These are phyloP conservation scores for Automeris io DNA, from an alignment of 2,888 invertebrate species.

Conservation along the genomic window DNA sequence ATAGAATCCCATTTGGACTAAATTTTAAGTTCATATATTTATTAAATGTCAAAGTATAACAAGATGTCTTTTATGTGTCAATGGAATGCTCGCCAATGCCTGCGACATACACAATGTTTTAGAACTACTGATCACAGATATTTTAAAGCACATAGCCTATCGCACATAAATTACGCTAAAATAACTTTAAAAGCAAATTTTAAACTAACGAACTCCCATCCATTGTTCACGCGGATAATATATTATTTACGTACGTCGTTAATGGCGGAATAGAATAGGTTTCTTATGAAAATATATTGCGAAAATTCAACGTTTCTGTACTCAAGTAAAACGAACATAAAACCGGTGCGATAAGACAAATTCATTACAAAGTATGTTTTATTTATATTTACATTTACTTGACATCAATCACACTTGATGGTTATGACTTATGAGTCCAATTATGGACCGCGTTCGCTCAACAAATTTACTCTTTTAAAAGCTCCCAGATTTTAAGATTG, in stretches of 20 bases:
- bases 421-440: too few relatives aligned
- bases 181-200: neutral
- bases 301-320: conserved; percentile 9
- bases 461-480: too few relatives aligned
- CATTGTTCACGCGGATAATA: neutral
- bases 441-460: too few relatives aligned
- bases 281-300: conserved; percentile 20
- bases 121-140: neutral
- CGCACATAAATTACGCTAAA: neutral
- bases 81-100: too few relatives aligned
- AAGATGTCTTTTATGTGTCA: too few relatives aligned
- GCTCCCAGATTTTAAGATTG: too few relatives aligned
- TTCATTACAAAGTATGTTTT: neutral
- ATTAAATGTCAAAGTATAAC: too few relatives aligned
- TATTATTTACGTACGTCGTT: conserved; percentile 6
- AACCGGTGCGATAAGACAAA: conserved; percentile 8
- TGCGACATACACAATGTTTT: too few relatives aligned
- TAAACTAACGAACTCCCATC: neutral
- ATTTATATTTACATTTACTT: neutral
- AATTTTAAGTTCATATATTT: too few relatives aligned
- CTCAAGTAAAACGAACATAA: conserved; percentile 20
- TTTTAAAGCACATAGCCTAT: neutral
- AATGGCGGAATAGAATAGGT: conserved; percentile 10
- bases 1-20: too few relatives aligned
- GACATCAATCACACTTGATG: too few relatives aligned